Base-by-base conservation (phyloP, 2,113 vertebrate genomes). In the Tragelaphus buxtoni region DNA sequence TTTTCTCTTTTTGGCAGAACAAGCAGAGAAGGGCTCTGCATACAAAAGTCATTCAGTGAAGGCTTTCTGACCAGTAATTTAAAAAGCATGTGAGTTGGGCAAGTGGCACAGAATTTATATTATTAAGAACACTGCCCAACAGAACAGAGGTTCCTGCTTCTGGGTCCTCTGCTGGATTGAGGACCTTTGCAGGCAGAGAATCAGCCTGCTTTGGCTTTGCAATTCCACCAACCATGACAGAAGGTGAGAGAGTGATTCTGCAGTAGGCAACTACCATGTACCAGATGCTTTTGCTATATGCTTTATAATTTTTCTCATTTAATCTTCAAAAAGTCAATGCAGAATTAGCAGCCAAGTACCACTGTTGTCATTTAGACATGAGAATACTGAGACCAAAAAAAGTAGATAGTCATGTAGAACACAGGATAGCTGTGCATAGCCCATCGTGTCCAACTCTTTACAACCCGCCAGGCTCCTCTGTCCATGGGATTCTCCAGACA, bases 201-300 rank as follows among this genome's bases (percentile, higher is more conserved):
- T 7, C 13, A 4, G 45, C 45, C 16, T 7, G 1, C 1, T 30
- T 18, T 14, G 80, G 26, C 18, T 80, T 28, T 79, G 47, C 30
- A 14, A 4, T 49, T 49, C 45, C 28, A 17, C 24, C 11, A 5
- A 32, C 30, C 45, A 16, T 0, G 2, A 47, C 28, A 76, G 84
- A 53, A 61, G 18, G 39, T 3, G 24, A 35, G 28, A 47, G 39
- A 56, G 32, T 6, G 1, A 35, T 8, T 18, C 16, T 7, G 32
- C 7, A 0, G 9, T 2, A 26, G 22, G 35, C 35, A 49, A 16
- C 24, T 2, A 1, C 49, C 7, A 32, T 0, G 18, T 12, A 2
- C 60, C 49, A 39, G 58, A 10, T 7, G 7, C 60, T 5, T 77
- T n/a, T 7, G 4, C 30, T 12, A 0, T 4, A 3, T 13, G n/a